phyloP scores from a whole-genome alignment of 2,888 invertebrate genomes.

The Pterostichus niger region DNA sequence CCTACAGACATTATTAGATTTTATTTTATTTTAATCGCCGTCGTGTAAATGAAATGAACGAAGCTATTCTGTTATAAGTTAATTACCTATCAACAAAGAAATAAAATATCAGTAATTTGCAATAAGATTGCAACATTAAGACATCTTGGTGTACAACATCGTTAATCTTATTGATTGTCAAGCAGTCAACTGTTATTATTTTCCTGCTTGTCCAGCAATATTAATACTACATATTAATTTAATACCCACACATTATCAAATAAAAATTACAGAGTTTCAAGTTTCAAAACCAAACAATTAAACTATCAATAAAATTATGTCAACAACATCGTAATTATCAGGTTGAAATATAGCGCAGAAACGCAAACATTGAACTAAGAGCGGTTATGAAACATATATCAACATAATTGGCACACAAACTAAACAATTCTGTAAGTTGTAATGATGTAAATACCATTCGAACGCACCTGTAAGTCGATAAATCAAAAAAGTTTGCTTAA shows the following conservation, averaged over 20 bases:
- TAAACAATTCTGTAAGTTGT: not conserved
- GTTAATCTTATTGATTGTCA: no score
- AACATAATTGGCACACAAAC: conserved; percentile 2
- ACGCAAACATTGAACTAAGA: not conserved
- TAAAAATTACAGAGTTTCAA: not conserved
- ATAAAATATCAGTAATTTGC: not conserved
- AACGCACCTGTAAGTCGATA: not conserved
- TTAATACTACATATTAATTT: conserved; percentile 11
- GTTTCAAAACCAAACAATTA: conserved; percentile 12
- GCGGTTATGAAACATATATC: not conserved
- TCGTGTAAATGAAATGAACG: no score
- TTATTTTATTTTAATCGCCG: no score
- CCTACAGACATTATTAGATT: no score
- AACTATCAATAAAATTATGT: conserved; percentile 7
- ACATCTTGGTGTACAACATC: not conserved
- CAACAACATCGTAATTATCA: not conserved
- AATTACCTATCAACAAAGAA: not conserved
- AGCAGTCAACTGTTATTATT: no score
- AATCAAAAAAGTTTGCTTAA: not conserved
- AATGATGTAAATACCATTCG: not conserved
- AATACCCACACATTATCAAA: conserved; percentile 6
- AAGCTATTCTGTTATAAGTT: no score
- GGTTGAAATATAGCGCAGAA: not conserved
- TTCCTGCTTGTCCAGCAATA: not conserved
- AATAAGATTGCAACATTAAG: not conserved